Evolutionary conservation across 1,140 invertebrate genomes (phyloP).

Genomic region (Hydropsyche tenuis): DNA sequence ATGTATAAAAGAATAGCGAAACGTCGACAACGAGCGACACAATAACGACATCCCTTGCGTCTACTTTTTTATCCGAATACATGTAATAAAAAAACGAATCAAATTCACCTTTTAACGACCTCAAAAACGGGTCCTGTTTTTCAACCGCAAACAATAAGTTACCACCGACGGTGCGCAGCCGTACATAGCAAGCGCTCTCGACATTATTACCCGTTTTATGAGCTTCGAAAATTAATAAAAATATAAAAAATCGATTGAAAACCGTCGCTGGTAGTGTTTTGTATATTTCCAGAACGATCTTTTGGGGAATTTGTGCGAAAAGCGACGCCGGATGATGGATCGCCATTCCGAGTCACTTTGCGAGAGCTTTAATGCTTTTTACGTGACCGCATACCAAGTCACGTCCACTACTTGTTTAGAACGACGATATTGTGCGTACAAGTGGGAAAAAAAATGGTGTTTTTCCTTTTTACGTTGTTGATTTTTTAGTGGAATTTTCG

Average conservation of each 20-base stretch:
- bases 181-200: background rate
- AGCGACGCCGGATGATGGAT: slow-evolving; percentile 27
- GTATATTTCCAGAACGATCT: too few species aligned
- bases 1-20: background rate
- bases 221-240: slow-evolving; percentile 15
- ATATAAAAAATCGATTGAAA: background rate
- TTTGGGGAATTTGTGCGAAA: too few species aligned
- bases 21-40: background rate
- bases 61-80: background rate
- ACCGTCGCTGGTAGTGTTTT: too few species aligned
- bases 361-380: slow-evolving; percentile 32
- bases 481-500: background rate
- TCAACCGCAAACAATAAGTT: slow-evolving; percentile 21
- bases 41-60: slow-evolving; percentile 11
- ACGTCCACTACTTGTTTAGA: slow-evolving; percentile 34
- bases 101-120: slow-evolving; percentile 24
- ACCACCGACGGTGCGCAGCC: slow-evolving; percentile 23
- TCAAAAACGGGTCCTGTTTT: slow-evolving; percentile 26
- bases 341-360: slow-evolving; percentile 11
- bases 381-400: slow-evolving; percentile 29
- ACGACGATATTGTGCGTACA: background rate
- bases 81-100: slow-evolving; percentile 10
- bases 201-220: slow-evolving; percentile 6
- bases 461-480: background rate
- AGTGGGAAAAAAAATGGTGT: slow-evolving; percentile 6